Evolutionary conservation across 2,113 vertebrate genomes (phyloP).

Genomic region (Campylorhamphus procurvoides): DNA sequence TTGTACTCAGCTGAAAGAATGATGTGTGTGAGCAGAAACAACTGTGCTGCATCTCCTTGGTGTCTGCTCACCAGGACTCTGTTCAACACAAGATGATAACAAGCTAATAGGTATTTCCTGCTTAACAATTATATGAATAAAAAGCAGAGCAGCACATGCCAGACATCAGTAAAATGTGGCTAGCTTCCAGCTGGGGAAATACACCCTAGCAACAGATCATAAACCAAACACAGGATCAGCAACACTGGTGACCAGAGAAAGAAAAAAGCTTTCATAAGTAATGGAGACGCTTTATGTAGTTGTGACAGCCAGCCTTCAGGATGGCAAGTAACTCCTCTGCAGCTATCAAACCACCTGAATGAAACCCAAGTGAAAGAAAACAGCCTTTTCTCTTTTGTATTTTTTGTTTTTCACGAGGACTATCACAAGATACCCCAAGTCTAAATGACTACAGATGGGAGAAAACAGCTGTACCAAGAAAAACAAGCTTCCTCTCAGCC

Average conservation of each 20-base stretch:
- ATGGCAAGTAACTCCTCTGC: background rate
- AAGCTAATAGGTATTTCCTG: constrained; percentile 66
- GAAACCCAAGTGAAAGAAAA: background rate
- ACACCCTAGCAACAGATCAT: constrained; percentile 34
- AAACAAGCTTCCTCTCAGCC: background rate
- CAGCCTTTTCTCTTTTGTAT: background rate
- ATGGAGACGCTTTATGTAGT: background rate
- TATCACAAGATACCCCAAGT: background rate
- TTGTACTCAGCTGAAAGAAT: constrained; percentile 7
- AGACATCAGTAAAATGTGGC: constrained; percentile 31
- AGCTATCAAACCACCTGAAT: background rate
- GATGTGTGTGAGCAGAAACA: constrained; percentile 38
- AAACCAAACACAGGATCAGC: constrained; percentile 5
- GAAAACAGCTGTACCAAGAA: constrained; percentile 15
- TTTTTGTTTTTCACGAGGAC: background rate
- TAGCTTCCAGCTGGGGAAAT: constrained; percentile 30
- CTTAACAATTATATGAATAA: constrained; percentile 28
- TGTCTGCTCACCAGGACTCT: constrained; percentile 34
- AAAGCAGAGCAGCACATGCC: constrained; percentile 43
- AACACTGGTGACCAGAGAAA: background rate
- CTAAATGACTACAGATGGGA: background rate
- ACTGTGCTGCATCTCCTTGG: constrained; percentile 7
- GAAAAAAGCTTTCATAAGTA: background rate
- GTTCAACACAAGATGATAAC: constrained; percentile 41
- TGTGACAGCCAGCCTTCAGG: background rate